Base-by-base conservation (phyloP, 2,888 invertebrate species). In the Drosophila yooni region DNA sequence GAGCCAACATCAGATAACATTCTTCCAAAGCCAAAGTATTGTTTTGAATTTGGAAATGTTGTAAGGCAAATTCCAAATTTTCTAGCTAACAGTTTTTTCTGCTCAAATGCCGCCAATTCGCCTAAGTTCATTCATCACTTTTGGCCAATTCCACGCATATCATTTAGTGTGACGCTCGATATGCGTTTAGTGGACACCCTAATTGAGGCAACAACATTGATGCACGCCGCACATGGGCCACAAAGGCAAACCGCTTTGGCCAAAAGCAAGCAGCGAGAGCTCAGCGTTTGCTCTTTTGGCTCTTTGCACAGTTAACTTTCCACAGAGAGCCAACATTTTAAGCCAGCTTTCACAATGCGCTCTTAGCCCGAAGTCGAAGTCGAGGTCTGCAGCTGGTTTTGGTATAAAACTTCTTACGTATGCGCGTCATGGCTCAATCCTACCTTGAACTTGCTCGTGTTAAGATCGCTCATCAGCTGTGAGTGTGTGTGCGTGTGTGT, bases 381-480 rank as follows among this genome's bases (percentile, higher is more conserved):
- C 59, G 33, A 21, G 18, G 34, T 18, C 33, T 34, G 46, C 62
- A 60, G 73, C 65, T 70, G 72, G 59, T 68, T 65, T 75, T 77
- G 86, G 91, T 93, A 93, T 93, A 93, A 91, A 92, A 91, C 92
- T 92, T 92, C 92, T 92, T 92, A 90, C 88, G 90, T 91, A 92
- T 92, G 91, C 92, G 82, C 90, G 92, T 91, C 92, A 92, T 91
- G 92, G 92, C 87, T 93, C 87, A 93, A 93, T 90, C 90, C 91
- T 92, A 93, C 93, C 93, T 93, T 93, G 93, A 93, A 93, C 93
- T 93, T 93, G 93, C 85, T 91, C 87, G 91, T 82, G 91, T 74
- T 70, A 75, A 83, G 85, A 91, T 89, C 87, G 89, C 54, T 36
- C 68, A 34, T 13, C 25, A 61, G 10, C n/a, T 38, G 21, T n/a